Conservation (phyloP, 1,140 invertebrate genomes). For the Lepeophtheirus salmonis region DNA sequence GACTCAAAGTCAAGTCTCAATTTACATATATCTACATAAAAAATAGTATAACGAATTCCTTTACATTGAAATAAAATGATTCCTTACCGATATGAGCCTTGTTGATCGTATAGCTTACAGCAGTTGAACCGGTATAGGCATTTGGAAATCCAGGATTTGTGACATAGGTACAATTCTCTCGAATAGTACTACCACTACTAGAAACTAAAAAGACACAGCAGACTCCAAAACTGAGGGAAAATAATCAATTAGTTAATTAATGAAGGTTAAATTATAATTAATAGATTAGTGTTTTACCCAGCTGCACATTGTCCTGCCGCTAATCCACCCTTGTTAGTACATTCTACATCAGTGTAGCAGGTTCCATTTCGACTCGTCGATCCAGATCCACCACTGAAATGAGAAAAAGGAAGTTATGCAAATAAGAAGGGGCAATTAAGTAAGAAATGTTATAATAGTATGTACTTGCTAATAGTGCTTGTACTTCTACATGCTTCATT, state of each 20-base stretch:
- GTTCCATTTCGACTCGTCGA: constrained; percentile 32
- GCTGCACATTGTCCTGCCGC: constrained; percentile 22
- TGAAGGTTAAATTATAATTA: background rate
- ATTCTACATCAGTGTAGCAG: constrained; percentile 36
- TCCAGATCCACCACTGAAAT: background rate
- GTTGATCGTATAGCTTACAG: background rate
- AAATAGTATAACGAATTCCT: too few relatives aligned
- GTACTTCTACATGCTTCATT: background rate
- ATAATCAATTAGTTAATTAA: too few relatives aligned
- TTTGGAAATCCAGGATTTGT: constrained; percentile 2
- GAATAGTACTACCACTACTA: background rate
- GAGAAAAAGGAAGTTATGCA: background rate
- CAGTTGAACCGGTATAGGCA: background rate
- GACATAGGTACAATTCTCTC: background rate
- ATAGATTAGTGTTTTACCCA: constrained; percentile 20
- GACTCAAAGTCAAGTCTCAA: constrained; percentile 1
- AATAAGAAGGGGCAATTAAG: background rate
- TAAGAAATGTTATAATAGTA: background rate
- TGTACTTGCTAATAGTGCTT: background rate
- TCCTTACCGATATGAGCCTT: background rate
- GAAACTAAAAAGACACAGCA: constrained; percentile 24
- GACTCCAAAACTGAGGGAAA: constrained; percentile 25
- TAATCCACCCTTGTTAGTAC: constrained; percentile 22
- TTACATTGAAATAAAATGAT: too few relatives aligned
- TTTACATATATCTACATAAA: constrained; percentile 3